phyloP scores from a whole-genome alignment of 2,797 vertebrate species.

The Melanotaenia boesemani region DNA sequence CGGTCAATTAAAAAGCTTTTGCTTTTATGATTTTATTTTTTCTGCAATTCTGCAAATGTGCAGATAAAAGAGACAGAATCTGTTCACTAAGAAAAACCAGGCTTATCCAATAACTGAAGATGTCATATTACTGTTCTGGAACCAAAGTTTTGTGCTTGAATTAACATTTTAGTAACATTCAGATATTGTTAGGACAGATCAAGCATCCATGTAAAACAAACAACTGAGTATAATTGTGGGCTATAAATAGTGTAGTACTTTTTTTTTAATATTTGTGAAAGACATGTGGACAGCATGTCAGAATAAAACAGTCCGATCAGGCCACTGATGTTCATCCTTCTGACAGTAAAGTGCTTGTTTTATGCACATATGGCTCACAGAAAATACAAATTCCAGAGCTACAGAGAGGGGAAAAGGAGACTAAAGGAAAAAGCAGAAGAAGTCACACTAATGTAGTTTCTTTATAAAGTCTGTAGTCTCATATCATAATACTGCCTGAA shows the following conservation, averaged over 20 bases:
- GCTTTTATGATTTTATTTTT: no score
- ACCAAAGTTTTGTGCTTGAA: no score
- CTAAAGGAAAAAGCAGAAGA: conserved; percentile 15
- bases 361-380: conserved; percentile 32
- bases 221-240: background rate
- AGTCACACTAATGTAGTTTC: conserved; percentile 14
- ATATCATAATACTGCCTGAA: conserved; percentile 54
- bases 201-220: no score
- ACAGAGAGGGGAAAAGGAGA: conserved; percentile 4
- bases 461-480: conserved; percentile 41
- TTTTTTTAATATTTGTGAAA: background rate
- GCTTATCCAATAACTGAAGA: no score
- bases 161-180: no score
- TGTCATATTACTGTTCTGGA: no score
- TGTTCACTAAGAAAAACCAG: no score
- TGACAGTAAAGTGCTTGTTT: conserved; percentile 29
- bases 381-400: conserved; percentile 38
- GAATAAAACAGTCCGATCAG: conserved; percentile 12
- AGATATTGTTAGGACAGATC: no score
- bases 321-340: conserved; percentile 28
- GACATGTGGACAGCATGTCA: background rate
- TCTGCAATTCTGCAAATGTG: no score
- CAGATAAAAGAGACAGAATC: no score
- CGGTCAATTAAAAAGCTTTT: no score
- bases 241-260: background rate